Evolutionary conservation across 37 sponge, comb jelly and placozoan genomes (phyloP), one percentile per base, ranked within the genome.

Genomic region (Beroe ovata): DNA sequence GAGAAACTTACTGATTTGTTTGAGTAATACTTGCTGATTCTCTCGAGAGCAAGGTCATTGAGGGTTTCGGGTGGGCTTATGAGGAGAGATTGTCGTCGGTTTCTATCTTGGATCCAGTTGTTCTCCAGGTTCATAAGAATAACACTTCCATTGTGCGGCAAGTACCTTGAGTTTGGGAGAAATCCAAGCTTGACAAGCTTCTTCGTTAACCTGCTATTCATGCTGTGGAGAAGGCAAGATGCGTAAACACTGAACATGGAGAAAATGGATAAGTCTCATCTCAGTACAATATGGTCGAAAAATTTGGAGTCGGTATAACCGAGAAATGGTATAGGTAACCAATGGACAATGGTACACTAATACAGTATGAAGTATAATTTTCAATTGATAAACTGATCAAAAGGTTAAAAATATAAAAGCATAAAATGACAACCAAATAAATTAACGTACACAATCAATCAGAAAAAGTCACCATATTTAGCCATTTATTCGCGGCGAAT

Each of bases 111-210:
- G 54, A 77, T 35, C 84, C 84, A 77, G 84, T 39, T 42, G 1
- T 77, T 39, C 54, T 77, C 84, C 19, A 77, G 28, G 84, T 77
- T 77, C 29, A 39, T 21, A 23, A 77, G 26, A 23, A 77, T 41
- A 42, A 42, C 22, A 42, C 54, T 77, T 0, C 84, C 84, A 40
- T 77, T 77, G 84, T 77, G 84, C 18, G 84, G 84, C 3, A 77
- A 23, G 54, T 77, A 77, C 4, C 84, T 18, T 16, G 47, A 8
- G n/a, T 30, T 40, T n/a, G 84, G 84, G 35, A 77, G 35, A 26
- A 77, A 77, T 38, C 84, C 84, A 8, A 77, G 84, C 35, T 77
- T 77, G 42, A 19, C 21, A 21, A 77, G 54, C 20, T 20, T 39
- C 41, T 36, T 39, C 36, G 33, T 11, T 40, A 77, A 25, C 38